A percentile compares a stretch with the other conserved stretches of the same genome.
phyloP scores from a whole-genome alignment of 2,888 invertebrate species.

The Barypeithes pellucidus region DNA sequence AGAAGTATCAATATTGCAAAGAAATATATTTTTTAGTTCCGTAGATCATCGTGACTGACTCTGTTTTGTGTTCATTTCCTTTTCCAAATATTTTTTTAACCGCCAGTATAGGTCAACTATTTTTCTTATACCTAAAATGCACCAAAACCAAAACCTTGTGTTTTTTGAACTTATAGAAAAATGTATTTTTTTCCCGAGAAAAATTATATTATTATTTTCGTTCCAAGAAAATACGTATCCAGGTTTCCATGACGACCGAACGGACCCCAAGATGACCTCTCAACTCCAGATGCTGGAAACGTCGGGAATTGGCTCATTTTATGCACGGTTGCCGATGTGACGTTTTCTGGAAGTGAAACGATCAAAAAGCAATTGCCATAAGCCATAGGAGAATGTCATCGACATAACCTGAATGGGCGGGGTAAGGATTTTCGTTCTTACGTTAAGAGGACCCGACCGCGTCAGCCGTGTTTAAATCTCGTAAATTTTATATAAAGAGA shows the following conservation, averaged over 20 bases:
- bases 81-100: no score
- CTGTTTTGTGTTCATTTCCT: no score
- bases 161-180: not conserved
- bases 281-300: slow-evolving; percentile 67
- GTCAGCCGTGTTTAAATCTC: no score
- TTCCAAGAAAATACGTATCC: slow-evolving; percentile 46
- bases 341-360: slow-evolving; percentile 49
- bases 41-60: no score
- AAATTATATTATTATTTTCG: not conserved
- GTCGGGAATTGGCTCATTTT: slow-evolving; percentile 46
- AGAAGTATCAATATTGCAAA: no score
- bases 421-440: no score
- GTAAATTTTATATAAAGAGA: no score
- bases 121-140: no score
- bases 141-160: no score
- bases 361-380: slow-evolving; percentile 44
- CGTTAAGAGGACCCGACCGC: no score
- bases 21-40: no score
- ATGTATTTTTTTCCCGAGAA: not conserved
- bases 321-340: slow-evolving; percentile 54
- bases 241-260: slow-evolving; percentile 41
- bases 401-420: slow-evolving; percentile 27
- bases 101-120: no score
- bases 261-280: slow-evolving; percentile 67
- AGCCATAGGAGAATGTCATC: slow-evolving; percentile 32